Evolutionary conservation across 2,113 vertebrate genomes (phyloP).

Genomic region (Scortum barcoo): DNA sequence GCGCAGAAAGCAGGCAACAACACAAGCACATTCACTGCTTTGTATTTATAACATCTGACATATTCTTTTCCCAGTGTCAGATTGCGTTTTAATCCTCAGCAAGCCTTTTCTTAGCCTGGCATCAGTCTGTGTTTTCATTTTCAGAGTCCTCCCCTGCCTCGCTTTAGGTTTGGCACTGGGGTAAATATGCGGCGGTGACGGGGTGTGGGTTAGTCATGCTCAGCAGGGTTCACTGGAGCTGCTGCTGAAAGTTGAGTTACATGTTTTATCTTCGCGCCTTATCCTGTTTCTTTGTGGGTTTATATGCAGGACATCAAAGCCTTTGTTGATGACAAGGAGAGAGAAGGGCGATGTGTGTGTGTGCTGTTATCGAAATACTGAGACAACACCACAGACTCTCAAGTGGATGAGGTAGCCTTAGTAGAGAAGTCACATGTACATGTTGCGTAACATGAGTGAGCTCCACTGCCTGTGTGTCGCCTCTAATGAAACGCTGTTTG

Average conservation of each 20-base stretch:
- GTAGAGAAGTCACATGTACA: conserved; percentile 27
- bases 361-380: conserved; percentile 51
- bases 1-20: conserved; percentile 57
- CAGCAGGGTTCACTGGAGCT: conserved; percentile 57
- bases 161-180: conserved; percentile 21
- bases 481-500: conserved; percentile 11
- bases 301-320: conserved; percentile 60
- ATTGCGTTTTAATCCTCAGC: conserved; percentile 69
- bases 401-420: conserved; percentile 10
- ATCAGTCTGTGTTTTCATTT: conserved; percentile 61
- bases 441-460: conserved; percentile 31
- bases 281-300: conserved; percentile 74
- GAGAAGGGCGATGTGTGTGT: neutral
- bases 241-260: conserved; percentile 57
- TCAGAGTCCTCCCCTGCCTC: conserved; percentile 9
- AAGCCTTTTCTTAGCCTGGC: conserved; percentile 52
- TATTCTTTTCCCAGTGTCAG: conserved; percentile 66
- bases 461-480: neutral
- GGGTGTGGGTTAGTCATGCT: conserved; percentile 9
- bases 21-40: conserved; percentile 65
- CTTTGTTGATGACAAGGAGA: conserved; percentile 35
- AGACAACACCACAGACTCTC: conserved; percentile 15
- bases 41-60: conserved; percentile 80
- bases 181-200: conserved; percentile 31
- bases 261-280: conserved; percentile 56